Evolutionary conservation across 2,888 invertebrate genomes (phyloP), one percentile per base, ranked within the genome.

Genomic region (Andrena minutula): DNA sequence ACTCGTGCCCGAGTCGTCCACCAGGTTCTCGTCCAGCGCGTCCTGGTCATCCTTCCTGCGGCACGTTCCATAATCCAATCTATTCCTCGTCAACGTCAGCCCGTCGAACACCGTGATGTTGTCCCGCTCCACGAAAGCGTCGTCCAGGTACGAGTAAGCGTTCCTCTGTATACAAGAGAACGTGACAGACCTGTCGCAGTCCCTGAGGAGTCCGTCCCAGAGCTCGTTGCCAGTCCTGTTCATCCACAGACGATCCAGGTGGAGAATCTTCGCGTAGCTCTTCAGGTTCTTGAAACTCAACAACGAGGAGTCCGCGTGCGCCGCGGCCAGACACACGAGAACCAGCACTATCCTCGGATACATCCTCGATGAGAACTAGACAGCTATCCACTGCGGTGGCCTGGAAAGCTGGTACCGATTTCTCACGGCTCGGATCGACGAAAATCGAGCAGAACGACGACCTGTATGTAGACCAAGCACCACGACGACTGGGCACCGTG

Each of bases 81-180:
- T 95, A 91, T 97, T 97, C 88, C 95, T 96, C 83, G 94, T 96
- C 90, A 97, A 96, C 66, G 95, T 94, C 91, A 96, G 93, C 88
- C 96, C 95, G 92, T 96, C 95, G 78, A 96, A 95, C 23, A 97
- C 94, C 86, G 96, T 96, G 23, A 97, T 94, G 92, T 97, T 96
- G 90, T 95, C 95, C 30, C 94, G 94, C 58, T 95, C 95, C 60
- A 95, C 95, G 70, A 98, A 94, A 32, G 96, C 96, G 41, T 95
- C 95, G 86, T 96, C 96, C 82, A 98, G 93, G 90, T 96, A 97
- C n/a, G 95, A 94, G 90, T 96, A 97, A 47, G 97, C 96, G 90
- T 96, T 97, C 89, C 96, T 96, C 90, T 97, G 97, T 75, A 98
- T 96, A 92, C 98, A 98, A 85, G 96, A 95, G 90, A 97, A 95